These are phyloP conservation scores for Phalacrocorax aristotelis DNA, from an alignment of 2,113 vertebrate species.

Conservation along the genomic window DNA sequence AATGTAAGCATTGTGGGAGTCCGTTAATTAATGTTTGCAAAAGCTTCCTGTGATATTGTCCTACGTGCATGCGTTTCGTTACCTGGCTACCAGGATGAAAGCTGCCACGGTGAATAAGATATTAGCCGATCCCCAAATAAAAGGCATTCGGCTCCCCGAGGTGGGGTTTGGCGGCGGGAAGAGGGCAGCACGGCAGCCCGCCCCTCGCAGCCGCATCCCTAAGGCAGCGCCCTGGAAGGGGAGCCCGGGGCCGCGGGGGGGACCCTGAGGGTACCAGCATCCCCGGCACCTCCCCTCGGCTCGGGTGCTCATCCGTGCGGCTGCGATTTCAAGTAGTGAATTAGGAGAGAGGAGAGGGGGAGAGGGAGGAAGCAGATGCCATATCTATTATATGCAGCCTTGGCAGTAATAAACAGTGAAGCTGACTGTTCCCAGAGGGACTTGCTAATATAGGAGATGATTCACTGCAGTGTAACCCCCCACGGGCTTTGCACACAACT, in stretches of 20 bases:
- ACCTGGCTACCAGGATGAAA: neutral
- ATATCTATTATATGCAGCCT: constrained; percentile 14
- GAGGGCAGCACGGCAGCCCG: neutral
- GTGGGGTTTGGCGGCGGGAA: neutral
- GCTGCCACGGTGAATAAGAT: rapidly evolving
- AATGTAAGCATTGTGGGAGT: neutral
- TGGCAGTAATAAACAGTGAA: constrained; percentile 38
- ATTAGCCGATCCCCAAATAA: neutral
- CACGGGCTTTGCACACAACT: constrained; percentile 65
- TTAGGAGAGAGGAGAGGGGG: neutral
- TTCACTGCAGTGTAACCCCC: constrained; percentile 66
- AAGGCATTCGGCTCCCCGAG: rapidly evolving
- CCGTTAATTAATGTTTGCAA: neutral
- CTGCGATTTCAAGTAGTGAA: rapidly evolving
- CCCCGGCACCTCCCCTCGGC: neutral
- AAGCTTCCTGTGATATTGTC: neutral
- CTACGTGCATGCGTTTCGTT: rapidly evolving
- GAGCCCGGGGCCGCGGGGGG: neutral
- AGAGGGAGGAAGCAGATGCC: neutral
- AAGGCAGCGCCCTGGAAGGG: neutral
- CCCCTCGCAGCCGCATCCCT: neutral
- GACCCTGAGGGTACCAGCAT: rapidly evolving
- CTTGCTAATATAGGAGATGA: constrained; percentile 66
- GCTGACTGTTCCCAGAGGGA: constrained; percentile 61
- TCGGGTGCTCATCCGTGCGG: rapidly evolving